Evolutionary conservation across 2,113 vertebrate genomes (phyloP), one percentile per base, ranked within the genome.

Genomic region (Phyllostomus discolor): DNA sequence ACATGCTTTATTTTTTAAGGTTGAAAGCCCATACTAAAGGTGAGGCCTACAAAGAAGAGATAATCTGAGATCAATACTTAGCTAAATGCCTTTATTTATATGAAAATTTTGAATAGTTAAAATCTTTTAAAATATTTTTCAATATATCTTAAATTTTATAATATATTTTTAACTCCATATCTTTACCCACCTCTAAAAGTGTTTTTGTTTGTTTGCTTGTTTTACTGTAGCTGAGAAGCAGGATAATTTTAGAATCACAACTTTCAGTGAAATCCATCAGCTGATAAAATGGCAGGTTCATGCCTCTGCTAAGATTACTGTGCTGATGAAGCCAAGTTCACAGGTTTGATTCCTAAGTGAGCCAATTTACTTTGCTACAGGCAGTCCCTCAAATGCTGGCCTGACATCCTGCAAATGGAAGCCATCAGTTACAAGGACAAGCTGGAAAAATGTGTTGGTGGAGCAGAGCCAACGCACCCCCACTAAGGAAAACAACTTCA

Each of bases 241-340:
- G 26, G 90, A 85, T 16, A 41, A 78, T 95, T 90, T 92, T n/a
- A 78, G 17, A 90, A 90, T 69, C 20, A 78, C 41, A 95, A 54
- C 52, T 91, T 96, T 69, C 41, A 69, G 66, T 33, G 85, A 93
- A 95, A 87, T 79, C 84, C 95, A 79, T 93, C 95, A 97, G 57
- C 15, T 86, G 62, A 86, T 78, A 69, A 81, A 91, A 70, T 89
- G 59, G n/a, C 78, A 97, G 67, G 15, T n/a, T 54, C n/a, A 0
- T 11, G 28, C 38, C 41, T 89, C 78, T 87, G 67, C 87, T 89
- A 62, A 48, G 67, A 95, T 75, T 62, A 59, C 66, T 64, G 41
- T 48, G 43, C 38, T 88, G 92, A 83, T 93, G 64, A 90, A 95
- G 89, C 82, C 96, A 91, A 38, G 28, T 80, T 82, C 82, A 66